Evolutionary conservation across 2,888 invertebrate species (phyloP).

Genomic region (Dynastes maya): DNA sequence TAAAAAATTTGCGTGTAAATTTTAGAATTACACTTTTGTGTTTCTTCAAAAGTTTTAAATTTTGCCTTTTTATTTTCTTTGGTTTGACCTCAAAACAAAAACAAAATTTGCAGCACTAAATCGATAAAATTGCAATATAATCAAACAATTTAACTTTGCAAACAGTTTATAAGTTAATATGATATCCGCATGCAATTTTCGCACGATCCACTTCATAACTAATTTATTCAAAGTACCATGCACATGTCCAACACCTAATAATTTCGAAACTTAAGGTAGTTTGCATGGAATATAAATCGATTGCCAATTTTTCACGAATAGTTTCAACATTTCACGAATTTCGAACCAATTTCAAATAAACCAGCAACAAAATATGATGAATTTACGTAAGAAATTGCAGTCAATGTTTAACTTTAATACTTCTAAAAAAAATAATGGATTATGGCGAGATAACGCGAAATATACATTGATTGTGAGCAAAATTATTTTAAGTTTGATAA

Average conservation of each 20-base stretch:
- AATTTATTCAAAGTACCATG: conserved; percentile 8
- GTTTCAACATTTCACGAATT: neutral
- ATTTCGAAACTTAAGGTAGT: conserved; percentile 1
- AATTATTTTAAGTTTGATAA: conserved; percentile 30
- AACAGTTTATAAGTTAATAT: conserved; percentile 20
- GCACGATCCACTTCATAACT: neutral
- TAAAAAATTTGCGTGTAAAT: no score
- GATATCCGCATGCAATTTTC: neutral
- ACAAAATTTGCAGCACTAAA: no score
- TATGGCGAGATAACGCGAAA: conserved; percentile 11
- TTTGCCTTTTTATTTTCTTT: no score
- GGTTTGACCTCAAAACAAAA: no score
- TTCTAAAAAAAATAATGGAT: neutral
- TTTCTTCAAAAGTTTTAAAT: no score
- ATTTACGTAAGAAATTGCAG: no score
- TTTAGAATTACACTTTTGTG: no score
- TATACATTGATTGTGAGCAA: conserved; percentile 8
- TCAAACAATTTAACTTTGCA: conserved; percentile 22
- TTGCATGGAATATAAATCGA: neutral
- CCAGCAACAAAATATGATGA: neutral
- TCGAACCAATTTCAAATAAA: neutral
- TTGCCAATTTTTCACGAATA: neutral
- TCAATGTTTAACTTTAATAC: neutral
- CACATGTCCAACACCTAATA: neutral
- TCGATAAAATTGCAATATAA: no score